Conservation (phyloP, 2,797 vertebrate species). For the Microhierax caerulescens region DNA sequence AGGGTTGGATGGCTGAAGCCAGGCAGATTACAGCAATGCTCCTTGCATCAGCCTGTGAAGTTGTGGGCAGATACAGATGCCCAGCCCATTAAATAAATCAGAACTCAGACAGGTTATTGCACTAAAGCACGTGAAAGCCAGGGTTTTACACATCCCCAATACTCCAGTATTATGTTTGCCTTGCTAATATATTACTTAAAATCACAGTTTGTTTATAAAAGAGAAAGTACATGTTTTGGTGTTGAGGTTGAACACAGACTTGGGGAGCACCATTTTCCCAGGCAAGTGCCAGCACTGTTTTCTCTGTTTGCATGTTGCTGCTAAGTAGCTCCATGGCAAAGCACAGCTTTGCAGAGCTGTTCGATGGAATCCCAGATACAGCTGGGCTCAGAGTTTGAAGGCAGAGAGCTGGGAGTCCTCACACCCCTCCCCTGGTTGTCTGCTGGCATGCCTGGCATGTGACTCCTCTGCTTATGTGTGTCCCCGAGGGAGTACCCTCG, state of each 20-base stretch:
- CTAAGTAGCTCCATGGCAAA: not conserved
- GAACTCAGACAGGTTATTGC: not conserved
- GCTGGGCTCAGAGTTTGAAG: not conserved
- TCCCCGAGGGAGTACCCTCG: not conserved
- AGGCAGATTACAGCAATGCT: not conserved
- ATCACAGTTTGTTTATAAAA: not conserved
- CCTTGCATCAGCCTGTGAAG: not conserved
- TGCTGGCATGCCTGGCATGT: not conserved
- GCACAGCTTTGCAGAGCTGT: not conserved
- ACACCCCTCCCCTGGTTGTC: not conserved
- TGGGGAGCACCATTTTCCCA: not conserved
- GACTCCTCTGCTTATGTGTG: not conserved
- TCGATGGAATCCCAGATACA: not conserved
- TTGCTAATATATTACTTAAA: not conserved
- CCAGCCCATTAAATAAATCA: not conserved
- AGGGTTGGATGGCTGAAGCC: not conserved
- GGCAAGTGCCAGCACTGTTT: rapidly evolving
- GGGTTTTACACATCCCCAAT: rapidly evolving
- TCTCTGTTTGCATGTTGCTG: not conserved
- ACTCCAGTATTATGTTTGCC: not conserved
- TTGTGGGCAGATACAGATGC: not conserved
- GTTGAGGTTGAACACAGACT: not conserved
- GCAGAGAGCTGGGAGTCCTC: not conserved
- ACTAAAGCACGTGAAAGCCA: not conserved
- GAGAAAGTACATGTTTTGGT: not conserved